phyloP scores from a whole-genome alignment of 2,888 invertebrate species.

The Bellardia pandia region DNA sequence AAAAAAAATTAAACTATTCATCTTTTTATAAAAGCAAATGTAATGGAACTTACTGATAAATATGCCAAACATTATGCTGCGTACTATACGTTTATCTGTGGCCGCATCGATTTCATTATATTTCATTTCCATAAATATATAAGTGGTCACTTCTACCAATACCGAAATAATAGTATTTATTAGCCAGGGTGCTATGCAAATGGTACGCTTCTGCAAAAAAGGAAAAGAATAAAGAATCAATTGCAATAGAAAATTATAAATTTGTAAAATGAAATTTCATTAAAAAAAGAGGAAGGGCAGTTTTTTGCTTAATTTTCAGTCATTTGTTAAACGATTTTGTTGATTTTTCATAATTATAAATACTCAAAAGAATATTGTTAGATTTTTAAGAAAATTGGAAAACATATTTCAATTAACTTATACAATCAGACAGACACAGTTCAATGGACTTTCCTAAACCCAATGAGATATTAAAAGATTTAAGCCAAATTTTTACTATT shows the following conservation, averaged over 20 bases:
- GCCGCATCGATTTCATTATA: conserved; percentile 81
- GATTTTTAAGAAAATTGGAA: too few relatives aligned
- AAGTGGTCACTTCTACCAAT: conserved; percentile 79
- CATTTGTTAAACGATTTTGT: too few relatives aligned
- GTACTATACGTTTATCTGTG: conserved; percentile 80
- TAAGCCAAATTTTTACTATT: too few relatives aligned
- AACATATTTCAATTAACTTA: too few relatives aligned
- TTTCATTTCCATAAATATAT: conserved; percentile 80
- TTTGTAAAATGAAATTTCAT: too few relatives aligned
- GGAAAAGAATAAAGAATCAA: background rate
- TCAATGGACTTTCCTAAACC: too few relatives aligned
- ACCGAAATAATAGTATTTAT: conserved; percentile 80
- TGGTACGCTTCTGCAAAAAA: conserved; percentile 78
- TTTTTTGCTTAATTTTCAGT: too few relatives aligned
- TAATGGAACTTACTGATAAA: conserved; percentile 75
- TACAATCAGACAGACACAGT: too few relatives aligned
- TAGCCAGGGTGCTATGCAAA: conserved; percentile 81
- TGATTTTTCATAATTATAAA: too few relatives aligned
- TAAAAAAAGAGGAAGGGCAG: too few relatives aligned
- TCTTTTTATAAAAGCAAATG: background rate
- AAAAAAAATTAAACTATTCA: background rate
- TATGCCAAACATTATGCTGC: conserved; percentile 80
- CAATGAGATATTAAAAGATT: too few relatives aligned
- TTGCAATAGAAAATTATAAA: background rate
- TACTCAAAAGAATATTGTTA: too few relatives aligned